Evolutionary conservation across 1,140 invertebrate genomes (phyloP).

Genomic region (Wiebesia pumilae): DNA sequence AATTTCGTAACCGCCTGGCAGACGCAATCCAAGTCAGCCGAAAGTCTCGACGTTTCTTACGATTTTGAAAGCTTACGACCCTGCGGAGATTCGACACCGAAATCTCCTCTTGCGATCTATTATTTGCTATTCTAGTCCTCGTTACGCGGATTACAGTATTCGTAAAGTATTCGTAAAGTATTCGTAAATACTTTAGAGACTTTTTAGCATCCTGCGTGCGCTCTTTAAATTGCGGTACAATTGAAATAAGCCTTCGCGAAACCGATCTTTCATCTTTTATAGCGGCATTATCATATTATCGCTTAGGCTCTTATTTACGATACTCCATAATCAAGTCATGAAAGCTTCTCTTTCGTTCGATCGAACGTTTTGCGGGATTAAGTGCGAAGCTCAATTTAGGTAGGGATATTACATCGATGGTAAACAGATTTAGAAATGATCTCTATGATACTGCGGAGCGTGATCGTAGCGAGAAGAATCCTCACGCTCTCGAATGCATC

Average conservation of each 20-base stretch:
- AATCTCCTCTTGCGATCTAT: background rate
- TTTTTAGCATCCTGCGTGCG: background rate
- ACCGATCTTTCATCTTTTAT: background rate
- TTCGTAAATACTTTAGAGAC: background rate
- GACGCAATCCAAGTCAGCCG: no score
- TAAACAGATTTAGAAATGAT: background rate
- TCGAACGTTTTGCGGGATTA: constrained; percentile 38
- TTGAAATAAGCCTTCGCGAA: background rate
- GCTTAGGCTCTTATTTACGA: background rate
- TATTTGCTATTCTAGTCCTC: background rate
- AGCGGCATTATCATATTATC: background rate
- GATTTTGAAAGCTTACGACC: no score
- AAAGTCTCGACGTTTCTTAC: no score
- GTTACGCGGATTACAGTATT: background rate
- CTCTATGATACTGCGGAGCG: background rate
- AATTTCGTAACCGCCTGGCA: constrained; percentile 3
- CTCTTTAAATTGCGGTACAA: background rate
- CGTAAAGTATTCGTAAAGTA: background rate
- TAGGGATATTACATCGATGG: constrained; percentile 42
- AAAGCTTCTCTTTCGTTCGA: background rate
- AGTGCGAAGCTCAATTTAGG: constrained; percentile 47
- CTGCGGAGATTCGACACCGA: background rate
- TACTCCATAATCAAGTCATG: constrained; percentile 2
- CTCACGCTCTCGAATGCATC: background rate
- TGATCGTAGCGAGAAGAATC: constrained; percentile 14